These are phyloP conservation scores for Ochropacha duplaris DNA, from an alignment of 2,888 invertebrate genomes.

Conservation along the genomic window DNA sequence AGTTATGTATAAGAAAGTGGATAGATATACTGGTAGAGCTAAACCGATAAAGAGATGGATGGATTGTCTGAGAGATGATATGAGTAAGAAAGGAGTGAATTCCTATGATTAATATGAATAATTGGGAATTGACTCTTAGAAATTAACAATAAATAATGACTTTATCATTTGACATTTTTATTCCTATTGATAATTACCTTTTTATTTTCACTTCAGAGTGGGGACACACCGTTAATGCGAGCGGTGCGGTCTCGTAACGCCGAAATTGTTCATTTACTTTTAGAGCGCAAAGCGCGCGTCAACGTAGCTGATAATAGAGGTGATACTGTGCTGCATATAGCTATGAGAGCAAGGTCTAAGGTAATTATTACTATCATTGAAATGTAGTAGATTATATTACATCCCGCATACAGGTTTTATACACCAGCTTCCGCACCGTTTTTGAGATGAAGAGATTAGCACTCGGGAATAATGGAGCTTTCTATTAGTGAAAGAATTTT, in stretches of 20 bases:
- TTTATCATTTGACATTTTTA: not conserved
- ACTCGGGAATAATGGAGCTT: too few species aligned
- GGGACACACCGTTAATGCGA: slow-evolving; percentile 95
- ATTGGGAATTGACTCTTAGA: too few species aligned
- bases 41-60: too few species aligned
- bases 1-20: too few species aligned
- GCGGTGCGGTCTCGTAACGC: slow-evolving; percentile 95
- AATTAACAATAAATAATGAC: too few species aligned
- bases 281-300: slow-evolving; percentile 97
- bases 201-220: slow-evolving; percentile 83
- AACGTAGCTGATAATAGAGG: slow-evolving; percentile 95
- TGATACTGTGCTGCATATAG: slow-evolving; percentile 97
- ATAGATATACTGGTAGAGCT: too few species aligned
- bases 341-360: slow-evolving; percentile 96
- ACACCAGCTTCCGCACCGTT: too few species aligned
- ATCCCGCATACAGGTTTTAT: not conserved
- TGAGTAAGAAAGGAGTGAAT: too few species aligned
- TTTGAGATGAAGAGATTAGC: too few species aligned
- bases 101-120: too few species aligned
- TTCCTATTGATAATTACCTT: not conserved
- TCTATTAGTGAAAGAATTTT: too few species aligned
- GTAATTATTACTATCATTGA: slow-evolving; percentile 38
- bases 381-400: not conserved
- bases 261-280: slow-evolving; percentile 94
- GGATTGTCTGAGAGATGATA: too few species aligned